Evolutionary conservation across 2,797 vertebrate genomes (phyloP), one percentile per base, ranked within the genome.

Genomic region (Protosalanx chinensis): DNA sequence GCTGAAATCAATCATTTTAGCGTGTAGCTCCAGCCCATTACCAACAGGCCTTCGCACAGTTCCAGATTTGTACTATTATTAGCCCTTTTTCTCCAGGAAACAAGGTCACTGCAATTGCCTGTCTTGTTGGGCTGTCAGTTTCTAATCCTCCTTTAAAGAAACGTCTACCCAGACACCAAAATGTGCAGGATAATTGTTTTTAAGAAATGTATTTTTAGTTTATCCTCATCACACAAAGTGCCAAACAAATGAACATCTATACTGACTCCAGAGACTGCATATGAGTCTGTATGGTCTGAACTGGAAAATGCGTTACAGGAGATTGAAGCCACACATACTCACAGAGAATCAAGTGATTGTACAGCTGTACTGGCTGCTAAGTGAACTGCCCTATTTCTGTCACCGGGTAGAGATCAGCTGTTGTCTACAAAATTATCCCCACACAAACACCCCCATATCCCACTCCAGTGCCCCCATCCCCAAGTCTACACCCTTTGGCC

Each of bases 11-110:
- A 83, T 90, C 73, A 76, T 84, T 58, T 68, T 64, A 81, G 79
- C 81, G 86, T 86, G 86, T 84, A 87, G 81, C 72, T 70, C 78
- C 30, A 82, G 81, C 77, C 82, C 81, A 86, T 85, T 84, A 84
- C 84, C 79, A 81, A 78, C 82, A 77, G 76, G 41, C 41, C 41
- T 46, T 68, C 46, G 79, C 78, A 71, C 88, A 89, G 88, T 82
- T 91, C 90, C 81, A 87, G 85, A 89, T 90, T 84, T 75, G 79
- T 76, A 68, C 90, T 91, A 92, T 93, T 88, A 89, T 90, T 91
- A 92, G 86, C 82, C 76, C 65, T 79, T 82, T 88, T 88, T 89
- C 84, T 89, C 80, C 33, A 81, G 81, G 89, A 91, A 93, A 93
- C 87, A 91, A 90, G 90, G 91, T 90, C 90, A 86, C 83, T 89